phyloP scores from a whole-genome alignment of 2,888 invertebrate genomes.

The Papilio demoleus region DNA sequence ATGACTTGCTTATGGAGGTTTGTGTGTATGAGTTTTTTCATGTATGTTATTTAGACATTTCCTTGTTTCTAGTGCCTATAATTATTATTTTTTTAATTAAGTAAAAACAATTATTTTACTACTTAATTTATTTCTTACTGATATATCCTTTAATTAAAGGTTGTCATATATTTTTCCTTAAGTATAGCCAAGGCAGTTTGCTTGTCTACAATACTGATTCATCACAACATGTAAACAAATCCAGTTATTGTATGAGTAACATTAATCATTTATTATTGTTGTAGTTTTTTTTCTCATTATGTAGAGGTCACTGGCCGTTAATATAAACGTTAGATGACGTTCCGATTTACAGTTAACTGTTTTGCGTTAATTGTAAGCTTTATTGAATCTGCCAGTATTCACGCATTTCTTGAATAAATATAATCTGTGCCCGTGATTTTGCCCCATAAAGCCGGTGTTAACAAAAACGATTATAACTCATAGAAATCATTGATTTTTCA shows the following conservation, averaged over 20 bases:
- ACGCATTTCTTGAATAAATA: neutral
- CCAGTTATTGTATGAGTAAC: neutral
- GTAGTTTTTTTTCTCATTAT: constrained; percentile 10
- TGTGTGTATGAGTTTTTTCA: no score
- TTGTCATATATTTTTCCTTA: neutral
- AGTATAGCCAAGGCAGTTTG: neutral
- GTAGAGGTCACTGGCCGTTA: constrained; percentile 10
- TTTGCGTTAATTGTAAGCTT: constrained; percentile 9
- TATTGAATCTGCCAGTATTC: neutral
- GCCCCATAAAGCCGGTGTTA: neutral
- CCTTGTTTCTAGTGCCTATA: no score
- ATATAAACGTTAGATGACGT: constrained; percentile 1
- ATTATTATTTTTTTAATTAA: no score
- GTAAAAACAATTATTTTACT: no score
- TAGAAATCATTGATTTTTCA: neutral
- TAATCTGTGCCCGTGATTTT: neutral
- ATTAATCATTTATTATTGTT: neutral
- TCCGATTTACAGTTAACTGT: constrained; percentile 16
- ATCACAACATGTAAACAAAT: neutral
- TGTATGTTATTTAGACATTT: no score
- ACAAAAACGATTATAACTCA: neutral
- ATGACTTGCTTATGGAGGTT: no score
- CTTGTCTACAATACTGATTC: neutral
- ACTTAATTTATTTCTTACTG: no score
- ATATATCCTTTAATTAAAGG: neutral